Evolutionary conservation across 2,113 vertebrate genomes (phyloP).

Genomic region (Pseudolaguvia tuberculata): DNA sequence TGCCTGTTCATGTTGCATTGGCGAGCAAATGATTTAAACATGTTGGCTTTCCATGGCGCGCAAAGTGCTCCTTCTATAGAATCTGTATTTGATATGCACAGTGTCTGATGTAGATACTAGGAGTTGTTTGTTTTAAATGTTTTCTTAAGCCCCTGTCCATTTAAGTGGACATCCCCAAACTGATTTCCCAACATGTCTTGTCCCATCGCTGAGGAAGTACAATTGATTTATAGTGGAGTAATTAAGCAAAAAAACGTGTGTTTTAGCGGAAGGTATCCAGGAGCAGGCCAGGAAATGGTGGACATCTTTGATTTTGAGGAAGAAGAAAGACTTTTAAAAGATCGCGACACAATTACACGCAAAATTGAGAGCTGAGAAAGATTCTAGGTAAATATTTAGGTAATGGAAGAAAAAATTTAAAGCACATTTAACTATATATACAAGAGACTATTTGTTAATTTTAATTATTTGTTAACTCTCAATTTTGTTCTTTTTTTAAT

Average conservation of each 20-base stretch:
- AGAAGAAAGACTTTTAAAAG: conserved; percentile 39
- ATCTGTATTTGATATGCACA: conserved; percentile 58
- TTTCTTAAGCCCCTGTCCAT: not conserved
- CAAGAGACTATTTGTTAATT: conserved; percentile 74
- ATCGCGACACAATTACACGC: conserved; percentile 34
- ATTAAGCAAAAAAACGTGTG: not conserved
- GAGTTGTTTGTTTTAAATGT: conserved; percentile 41
- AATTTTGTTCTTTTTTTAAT: conserved; percentile 55
- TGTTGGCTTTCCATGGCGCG: conserved; percentile 39
- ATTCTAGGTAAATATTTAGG: conserved; percentile 47
- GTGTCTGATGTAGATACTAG: conserved; percentile 68
- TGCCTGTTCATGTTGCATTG: conserved; percentile 41
- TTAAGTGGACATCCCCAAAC: not conserved
- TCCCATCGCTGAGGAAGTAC: not conserved
- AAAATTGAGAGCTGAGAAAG: conserved; percentile 52
- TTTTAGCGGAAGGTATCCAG: not conserved
- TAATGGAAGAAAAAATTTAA: conserved; percentile 53
- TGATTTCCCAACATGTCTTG: conserved; percentile 19
- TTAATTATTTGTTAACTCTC: conserved; percentile 52
- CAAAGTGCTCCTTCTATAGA: conserved; percentile 55
- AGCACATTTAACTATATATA: conserved; percentile 75
- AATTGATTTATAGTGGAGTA: conserved; percentile 8
- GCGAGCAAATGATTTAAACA: conserved; percentile 38
- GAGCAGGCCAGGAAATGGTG: conserved; percentile 11
- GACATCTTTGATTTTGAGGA: conserved; percentile 16